Conservation (phyloP, 2,888 invertebrate species). For the Agrochola macilenta region DNA sequence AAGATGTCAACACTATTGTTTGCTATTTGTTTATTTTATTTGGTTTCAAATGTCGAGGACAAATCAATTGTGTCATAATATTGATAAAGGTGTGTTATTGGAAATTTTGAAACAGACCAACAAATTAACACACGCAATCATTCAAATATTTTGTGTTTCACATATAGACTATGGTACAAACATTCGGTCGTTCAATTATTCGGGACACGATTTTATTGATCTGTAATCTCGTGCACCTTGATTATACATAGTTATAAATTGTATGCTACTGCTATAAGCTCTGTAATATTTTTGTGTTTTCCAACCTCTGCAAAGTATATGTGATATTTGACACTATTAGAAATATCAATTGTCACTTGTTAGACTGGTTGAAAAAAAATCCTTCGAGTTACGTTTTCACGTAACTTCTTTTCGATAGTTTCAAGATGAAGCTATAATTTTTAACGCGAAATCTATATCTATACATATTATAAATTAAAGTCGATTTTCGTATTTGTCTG, state of each 20-base stretch:
- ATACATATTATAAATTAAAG: no score
- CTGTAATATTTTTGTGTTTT: neutral
- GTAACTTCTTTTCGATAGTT: neutral
- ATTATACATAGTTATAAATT: neutral
- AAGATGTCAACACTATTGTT: conserved; percentile 11
- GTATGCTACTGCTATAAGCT: neutral
- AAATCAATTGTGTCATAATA: conserved; percentile 29
- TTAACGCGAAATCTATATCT: neutral
- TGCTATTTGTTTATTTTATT: conserved; percentile 19
- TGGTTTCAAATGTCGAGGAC: conserved; percentile 26
- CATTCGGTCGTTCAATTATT: neutral
- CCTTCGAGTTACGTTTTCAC: neutral
- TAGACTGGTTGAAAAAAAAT: conserved; percentile 2
- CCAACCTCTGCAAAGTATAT: no score
- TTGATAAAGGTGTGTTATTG: conserved; percentile 2
- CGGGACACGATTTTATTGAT: neutral
- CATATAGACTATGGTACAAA: neutral
- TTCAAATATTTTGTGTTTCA: neutral
- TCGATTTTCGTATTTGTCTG: no score
- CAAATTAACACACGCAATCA: conserved; percentile 1
- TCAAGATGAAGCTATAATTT: neutral
- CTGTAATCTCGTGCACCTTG: neutral
- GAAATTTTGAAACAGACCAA: conserved; percentile 19
- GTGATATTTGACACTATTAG: neutral
- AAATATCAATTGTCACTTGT: conserved; percentile 24